Evolutionary conservation across 2,113 vertebrate genomes (phyloP).

Genomic region (Danionella cerebrum): DNA sequence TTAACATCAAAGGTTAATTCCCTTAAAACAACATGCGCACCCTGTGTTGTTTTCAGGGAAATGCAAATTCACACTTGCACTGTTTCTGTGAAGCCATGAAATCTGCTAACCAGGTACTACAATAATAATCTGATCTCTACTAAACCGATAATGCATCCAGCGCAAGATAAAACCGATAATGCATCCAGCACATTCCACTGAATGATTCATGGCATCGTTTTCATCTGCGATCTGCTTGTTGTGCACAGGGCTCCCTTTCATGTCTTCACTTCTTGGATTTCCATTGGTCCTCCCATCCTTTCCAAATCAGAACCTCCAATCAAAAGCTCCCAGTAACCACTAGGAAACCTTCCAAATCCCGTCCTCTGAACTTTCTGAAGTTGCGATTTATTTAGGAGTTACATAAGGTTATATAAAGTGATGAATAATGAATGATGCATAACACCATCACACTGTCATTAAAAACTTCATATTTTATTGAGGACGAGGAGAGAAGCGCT

Average conservation of each 20-base stretch:
- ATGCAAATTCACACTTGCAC: neutral
- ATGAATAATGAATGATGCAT: constrained; percentile 33
- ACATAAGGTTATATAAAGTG: constrained; percentile 32
- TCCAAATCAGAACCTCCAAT: neutral
- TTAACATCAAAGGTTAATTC: constrained; percentile 23
- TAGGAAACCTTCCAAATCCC: neutral
- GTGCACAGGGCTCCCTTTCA: neutral
- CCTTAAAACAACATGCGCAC: constrained; percentile 14
- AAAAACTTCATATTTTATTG: constrained; percentile 36
- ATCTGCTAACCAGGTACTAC: constrained; percentile 7
- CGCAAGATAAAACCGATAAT: constrained; percentile 1
- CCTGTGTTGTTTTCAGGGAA: constrained; percentile 5
- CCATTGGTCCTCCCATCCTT: neutral
- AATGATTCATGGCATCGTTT: constrained; percentile 7
- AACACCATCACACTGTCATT: constrained; percentile 34
- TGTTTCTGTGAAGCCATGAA: constrained; percentile 3
- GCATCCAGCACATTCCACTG: neutral
- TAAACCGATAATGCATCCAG: neutral
- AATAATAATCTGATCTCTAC: constrained; percentile 1
- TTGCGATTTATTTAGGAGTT: constrained; percentile 14
- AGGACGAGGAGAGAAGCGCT: constrained; percentile 8
- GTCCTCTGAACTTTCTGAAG: constrained; percentile 1
- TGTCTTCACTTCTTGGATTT: neutral
- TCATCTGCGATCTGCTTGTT: neutral
- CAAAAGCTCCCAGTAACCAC: neutral